Evolutionary conservation across 2,797 vertebrate genomes (phyloP).

Genomic region (Dicrostonyx torquatus): DNA sequence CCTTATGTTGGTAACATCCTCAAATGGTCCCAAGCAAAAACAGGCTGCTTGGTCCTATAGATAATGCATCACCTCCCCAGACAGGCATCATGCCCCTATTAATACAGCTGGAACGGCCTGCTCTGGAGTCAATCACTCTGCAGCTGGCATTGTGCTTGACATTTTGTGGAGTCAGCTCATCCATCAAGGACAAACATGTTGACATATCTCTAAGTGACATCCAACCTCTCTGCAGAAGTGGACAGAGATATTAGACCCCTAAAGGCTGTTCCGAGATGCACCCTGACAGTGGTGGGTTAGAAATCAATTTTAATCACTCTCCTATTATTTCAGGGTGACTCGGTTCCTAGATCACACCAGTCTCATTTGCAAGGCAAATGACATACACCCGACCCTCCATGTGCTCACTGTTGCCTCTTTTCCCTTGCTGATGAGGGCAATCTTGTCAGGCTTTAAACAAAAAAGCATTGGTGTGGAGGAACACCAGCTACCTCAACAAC

Average conservation of each 20-base stretch:
- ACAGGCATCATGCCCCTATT: neutral
- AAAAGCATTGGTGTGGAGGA: neutral
- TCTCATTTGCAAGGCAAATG: conserved; percentile 82
- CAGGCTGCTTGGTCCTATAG: neutral
- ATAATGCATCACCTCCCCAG: neutral
- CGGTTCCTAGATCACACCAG: conserved; percentile 64
- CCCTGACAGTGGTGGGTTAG: conserved; percentile 78
- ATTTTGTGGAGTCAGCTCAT: conserved; percentile 37
- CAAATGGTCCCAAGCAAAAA: neutral
- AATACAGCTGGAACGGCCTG: neutral
- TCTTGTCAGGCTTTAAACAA: neutral
- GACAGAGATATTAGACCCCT: conserved; percentile 73
- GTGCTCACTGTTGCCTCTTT: neutral
- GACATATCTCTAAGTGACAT: conserved; percentile 60
- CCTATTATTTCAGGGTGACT: conserved; percentile 80
- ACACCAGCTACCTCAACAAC: neutral
- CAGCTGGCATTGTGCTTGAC: neutral
- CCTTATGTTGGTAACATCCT: neutral
- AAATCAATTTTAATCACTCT: conserved; percentile 86
- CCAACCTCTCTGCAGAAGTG: conserved; percentile 65
- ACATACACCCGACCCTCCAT: conserved; percentile 9
- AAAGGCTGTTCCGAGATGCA: conserved; percentile 75
- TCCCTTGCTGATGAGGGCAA: conserved; percentile 20
- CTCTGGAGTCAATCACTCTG: neutral
- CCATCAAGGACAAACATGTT: conserved; percentile 50